Evolutionary conservation across 2,113 vertebrate genomes (phyloP).

Genomic region (Phoenicopterus ruber): DNA sequence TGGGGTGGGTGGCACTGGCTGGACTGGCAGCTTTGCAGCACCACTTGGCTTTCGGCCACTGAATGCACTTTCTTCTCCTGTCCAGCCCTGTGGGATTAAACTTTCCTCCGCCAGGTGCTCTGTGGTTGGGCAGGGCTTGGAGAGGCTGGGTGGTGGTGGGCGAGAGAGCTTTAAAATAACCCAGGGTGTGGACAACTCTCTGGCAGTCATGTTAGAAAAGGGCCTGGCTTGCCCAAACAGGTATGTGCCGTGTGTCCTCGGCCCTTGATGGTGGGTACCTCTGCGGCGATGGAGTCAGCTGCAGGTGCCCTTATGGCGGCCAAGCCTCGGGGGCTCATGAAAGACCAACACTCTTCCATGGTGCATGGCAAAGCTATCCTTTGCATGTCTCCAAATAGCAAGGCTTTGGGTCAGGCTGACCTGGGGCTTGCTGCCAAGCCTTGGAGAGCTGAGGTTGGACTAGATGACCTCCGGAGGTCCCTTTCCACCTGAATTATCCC

Average conservation of each 20-base stretch:
- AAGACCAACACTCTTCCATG: neutral
- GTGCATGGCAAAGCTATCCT: neutral
- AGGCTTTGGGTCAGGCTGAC: neutral
- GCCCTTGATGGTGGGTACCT: neutral
- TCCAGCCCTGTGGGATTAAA: conserved; percentile 2
- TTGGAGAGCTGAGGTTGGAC: neutral
- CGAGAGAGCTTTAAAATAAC: conserved; percentile 30
- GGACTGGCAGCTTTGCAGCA: neutral
- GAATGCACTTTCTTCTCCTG: neutral
- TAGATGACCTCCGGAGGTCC: neutral
- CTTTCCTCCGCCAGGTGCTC: conserved; percentile 22
- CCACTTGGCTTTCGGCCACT: neutral
- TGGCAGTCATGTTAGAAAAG: neutral
- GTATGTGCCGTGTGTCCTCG: neutral
- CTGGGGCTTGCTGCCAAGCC: neutral
- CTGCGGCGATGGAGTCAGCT: neutral
- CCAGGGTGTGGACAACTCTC: neutral
- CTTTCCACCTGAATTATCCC: neutral
- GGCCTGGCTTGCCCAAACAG: conserved; percentile 10
- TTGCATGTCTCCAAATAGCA: neutral
- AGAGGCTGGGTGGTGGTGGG: neutral
- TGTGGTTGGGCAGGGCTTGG: conserved; percentile 2
- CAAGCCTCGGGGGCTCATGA: neutral
- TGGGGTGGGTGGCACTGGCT: neutral
- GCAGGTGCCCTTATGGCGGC: neutral